A percentile compares a stretch with the other conserved stretches of the same genome.
Evolutionary conservation across 37 sponge, comb jelly and placozoan species (phyloP).

Genomic region (Ianthella basta): DNA sequence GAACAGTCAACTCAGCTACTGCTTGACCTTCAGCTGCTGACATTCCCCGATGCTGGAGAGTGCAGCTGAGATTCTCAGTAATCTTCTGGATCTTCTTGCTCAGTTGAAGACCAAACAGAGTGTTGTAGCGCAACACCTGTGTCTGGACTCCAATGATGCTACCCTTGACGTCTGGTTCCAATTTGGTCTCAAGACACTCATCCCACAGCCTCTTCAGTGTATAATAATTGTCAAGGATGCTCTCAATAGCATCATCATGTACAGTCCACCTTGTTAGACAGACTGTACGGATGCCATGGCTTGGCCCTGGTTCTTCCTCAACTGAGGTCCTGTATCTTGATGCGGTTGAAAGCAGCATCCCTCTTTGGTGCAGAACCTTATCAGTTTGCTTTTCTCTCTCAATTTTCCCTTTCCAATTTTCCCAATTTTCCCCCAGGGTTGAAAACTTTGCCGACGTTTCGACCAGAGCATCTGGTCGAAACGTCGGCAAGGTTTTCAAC

Average conservation of each 20-base stretch:
- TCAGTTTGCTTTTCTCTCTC: slow-evolving; percentile 34
- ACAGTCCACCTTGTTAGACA: slow-evolving; percentile 44
- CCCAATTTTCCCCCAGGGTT: too few relatives aligned
- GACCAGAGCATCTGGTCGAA: too few relatives aligned
- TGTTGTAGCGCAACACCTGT: slow-evolving; percentile 12
- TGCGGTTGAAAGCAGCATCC: slow-evolving; percentile 11
- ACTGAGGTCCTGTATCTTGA: neutral
- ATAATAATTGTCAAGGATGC: slow-evolving; percentile 26
- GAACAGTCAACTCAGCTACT: slow-evolving; percentile 33
- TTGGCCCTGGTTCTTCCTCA: slow-evolving; percentile 13
- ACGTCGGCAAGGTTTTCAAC: too few relatives aligned
- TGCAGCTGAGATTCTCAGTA: slow-evolving; percentile 27
- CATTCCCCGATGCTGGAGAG: slow-evolving; percentile 30
- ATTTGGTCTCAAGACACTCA: slow-evolving; percentile 30
- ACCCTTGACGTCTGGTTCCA: slow-evolving; percentile 21
- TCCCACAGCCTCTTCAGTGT: slow-evolving; percentile 34
- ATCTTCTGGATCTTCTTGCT: slow-evolving; percentile 14
- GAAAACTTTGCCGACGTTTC: too few relatives aligned
- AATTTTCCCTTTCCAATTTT: slow-evolving; percentile 21
- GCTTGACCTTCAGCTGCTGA: slow-evolving; percentile 55
- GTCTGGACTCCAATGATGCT: slow-evolving; percentile 14
- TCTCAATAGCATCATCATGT: slow-evolving; percentile 23
- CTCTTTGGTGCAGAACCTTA: slow-evolving; percentile 37
- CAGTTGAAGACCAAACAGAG: slow-evolving; percentile 23
- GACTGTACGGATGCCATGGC: slow-evolving; percentile 6